A percentile compares a stretch with the other conserved stretches of the same genome.
These are phyloP conservation scores for Chaitophorus viminalis DNA, from an alignment of 2,888 invertebrate genomes.

Conservation along the genomic window DNA sequence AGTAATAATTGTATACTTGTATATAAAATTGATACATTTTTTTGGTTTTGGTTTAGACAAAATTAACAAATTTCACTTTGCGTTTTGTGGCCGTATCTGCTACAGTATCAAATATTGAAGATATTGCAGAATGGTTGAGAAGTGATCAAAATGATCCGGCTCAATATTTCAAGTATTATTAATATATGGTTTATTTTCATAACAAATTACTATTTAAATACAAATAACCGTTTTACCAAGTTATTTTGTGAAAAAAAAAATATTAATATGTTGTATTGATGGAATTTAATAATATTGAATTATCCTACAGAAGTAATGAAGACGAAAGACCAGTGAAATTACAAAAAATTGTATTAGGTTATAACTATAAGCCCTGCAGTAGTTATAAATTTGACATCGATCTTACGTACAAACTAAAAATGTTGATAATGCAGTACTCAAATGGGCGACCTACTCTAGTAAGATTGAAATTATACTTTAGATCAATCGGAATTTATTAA, in stretches of 20 bases:
- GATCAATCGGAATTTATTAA: neutral
- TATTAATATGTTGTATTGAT: neutral
- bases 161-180: constrained; percentile 22
- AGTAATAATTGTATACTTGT: neutral
- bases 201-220: neutral
- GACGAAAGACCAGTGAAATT: constrained; percentile 79
- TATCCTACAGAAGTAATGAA: constrained; percentile 74
- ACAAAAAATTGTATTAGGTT: constrained; percentile 79
- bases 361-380: constrained; percentile 70
- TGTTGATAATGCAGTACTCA: constrained; percentile 77
- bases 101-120: constrained; percentile 81
- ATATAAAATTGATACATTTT: neutral
- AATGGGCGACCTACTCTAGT: constrained; percentile 80
- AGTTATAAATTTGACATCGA: constrained; percentile 81
- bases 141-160: constrained; percentile 62
- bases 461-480: constrained; percentile 64
- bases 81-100: constrained; percentile 81
- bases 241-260: constrained; percentile 2
- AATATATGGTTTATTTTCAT: neutral
- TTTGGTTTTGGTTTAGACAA: constrained; percentile 7
- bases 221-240: neutral
- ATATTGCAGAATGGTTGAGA: constrained; percentile 79
- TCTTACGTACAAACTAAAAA: constrained; percentile 79
- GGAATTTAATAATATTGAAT: neutral
- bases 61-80: constrained; percentile 54